Conservation (phyloP, 1,140 invertebrate species). For the Drosophila nigromelanica region DNA sequence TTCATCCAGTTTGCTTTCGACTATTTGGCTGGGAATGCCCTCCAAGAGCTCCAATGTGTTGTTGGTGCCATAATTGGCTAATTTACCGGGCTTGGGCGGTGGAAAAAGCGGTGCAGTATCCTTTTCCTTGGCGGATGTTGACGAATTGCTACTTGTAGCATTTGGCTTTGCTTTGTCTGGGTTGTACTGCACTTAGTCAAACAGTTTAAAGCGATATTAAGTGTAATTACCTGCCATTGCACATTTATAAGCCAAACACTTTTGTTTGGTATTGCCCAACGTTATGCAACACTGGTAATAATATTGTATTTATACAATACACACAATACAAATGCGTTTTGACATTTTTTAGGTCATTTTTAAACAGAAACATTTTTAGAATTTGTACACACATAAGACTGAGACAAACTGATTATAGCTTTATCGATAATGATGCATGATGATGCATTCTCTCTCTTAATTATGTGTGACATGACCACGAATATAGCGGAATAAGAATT, state of each 20-base stretch:
- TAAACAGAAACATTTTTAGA: not conserved
- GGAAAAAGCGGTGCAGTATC: slow-evolving; percentile 63
- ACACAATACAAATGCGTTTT: not conserved
- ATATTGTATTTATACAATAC: not conserved
- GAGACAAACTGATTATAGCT: too few species aligned
- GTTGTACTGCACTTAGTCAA: slow-evolving; percentile 20
- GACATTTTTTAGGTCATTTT: slow-evolving; percentile 2
- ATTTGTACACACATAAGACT: not conserved
- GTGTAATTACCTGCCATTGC: slow-evolving; percentile 49
- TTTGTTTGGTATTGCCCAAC: not conserved
- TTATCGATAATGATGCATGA: too few species aligned
- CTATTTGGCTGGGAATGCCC: slow-evolving; percentile 70
- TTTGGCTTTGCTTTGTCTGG: slow-evolving; percentile 26
- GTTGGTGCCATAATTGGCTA: slow-evolving; percentile 74
- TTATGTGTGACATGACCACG: too few species aligned
- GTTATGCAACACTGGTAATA: not conserved
- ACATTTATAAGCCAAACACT: not conserved
- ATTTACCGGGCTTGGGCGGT: slow-evolving; percentile 56
- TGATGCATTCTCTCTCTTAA: too few species aligned
- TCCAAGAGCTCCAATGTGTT: slow-evolving; percentile 77
- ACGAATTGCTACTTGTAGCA: slow-evolving; percentile 16
- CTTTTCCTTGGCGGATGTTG: slow-evolving; percentile 17
- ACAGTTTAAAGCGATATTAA: not conserved
- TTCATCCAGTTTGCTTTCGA: slow-evolving; percentile 76
- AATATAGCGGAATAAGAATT: too few species aligned